Evolutionary conservation across 1,140 invertebrate species (phyloP), one percentile per base, ranked within the genome.

Genomic region (Epicauta chinensis): DNA sequence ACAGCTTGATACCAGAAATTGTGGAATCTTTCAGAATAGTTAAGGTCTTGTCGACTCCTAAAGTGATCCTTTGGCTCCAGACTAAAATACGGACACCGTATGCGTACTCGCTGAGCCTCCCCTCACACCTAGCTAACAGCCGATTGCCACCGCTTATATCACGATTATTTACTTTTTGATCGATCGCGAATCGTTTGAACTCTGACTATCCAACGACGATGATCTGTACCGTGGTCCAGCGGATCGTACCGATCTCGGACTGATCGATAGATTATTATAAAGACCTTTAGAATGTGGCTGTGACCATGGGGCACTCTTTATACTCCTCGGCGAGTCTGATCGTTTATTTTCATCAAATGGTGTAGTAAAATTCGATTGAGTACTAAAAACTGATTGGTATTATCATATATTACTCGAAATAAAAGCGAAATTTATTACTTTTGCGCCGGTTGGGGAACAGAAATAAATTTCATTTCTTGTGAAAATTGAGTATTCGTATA

Each of bases 161-260:
- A 14, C 1, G 32, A 23, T 9, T 38, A 38, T 6, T 36, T 55
- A 62, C 77, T 80, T 81, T 63, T 80, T 77, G 65, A 81, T 84
- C 0, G 81, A 82, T 42, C 81, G 70, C 9, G 84, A 85, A 64
- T 88, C 86, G 41, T 82, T 84, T 13, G 87, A 90, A 66, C 87
- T 91, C 68, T 91, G 88, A 63, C 89, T 91, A 67, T 93, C 89
- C 1, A 91, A 83, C 1, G 89, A 91, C 36, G 73, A 77, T 17
- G 77, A 77, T 41, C 74, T 65, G 52, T 74, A 75, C 34, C 64
- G 55, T 11, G 59, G 69, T 37, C 70, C 60, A 2, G 80, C 81
- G 12, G 86, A 89, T 39, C 86, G 77, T 47, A 88, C 82, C 10
- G 78, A 80, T 31, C 83, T 67, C 13, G 82, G 83, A 70, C 66